Conservation (phyloP, 2,797 vertebrate genomes). For the Catamblyrhynchus diadema region DNA sequence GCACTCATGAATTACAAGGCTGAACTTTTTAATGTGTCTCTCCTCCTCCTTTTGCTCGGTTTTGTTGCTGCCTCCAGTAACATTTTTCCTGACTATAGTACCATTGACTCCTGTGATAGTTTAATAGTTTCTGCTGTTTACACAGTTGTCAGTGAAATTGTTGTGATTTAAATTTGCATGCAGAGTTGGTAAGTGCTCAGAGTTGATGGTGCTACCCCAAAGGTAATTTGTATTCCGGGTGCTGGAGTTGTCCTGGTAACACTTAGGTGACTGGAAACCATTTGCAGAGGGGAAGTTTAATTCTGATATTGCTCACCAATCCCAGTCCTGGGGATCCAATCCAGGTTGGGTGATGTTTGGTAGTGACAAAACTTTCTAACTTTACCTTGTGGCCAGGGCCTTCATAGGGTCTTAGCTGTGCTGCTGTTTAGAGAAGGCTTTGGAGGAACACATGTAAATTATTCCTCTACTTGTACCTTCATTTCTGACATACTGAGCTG, state of each 20-base stretch:
- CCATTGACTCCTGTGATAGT: conserved; percentile 75
- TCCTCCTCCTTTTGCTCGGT: conserved; percentile 70
- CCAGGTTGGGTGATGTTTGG: conserved; percentile 56
- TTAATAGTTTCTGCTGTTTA: conserved; percentile 80
- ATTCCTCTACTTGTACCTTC: neutral
- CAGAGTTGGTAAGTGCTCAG: conserved; percentile 76
- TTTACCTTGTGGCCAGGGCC: neutral
- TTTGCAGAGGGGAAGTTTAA: conserved; percentile 82
- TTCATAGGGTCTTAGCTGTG: neutral
- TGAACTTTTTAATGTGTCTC: conserved; percentile 54
- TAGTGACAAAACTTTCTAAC: conserved; percentile 69
- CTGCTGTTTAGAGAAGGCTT: neutral
- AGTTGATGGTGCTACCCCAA: conserved; percentile 71
- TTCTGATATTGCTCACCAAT: conserved; percentile 74
- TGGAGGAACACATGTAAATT: neutral
- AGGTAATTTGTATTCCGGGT: conserved; percentile 89
- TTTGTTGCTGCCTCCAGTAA: conserved; percentile 71
- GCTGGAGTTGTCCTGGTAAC: conserved; percentile 90
- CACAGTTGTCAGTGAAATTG: conserved; percentile 81
- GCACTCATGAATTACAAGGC: conserved; percentile 64
- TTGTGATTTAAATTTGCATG: conserved; percentile 80
- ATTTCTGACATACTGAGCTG: neutral
- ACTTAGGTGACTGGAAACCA: conserved; percentile 87
- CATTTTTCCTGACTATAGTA: conserved; percentile 66
- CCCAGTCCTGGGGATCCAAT: conserved; percentile 25